Conservation (phyloP, 2,888 invertebrate genomes). For the Endotricha flammealis region DNA sequence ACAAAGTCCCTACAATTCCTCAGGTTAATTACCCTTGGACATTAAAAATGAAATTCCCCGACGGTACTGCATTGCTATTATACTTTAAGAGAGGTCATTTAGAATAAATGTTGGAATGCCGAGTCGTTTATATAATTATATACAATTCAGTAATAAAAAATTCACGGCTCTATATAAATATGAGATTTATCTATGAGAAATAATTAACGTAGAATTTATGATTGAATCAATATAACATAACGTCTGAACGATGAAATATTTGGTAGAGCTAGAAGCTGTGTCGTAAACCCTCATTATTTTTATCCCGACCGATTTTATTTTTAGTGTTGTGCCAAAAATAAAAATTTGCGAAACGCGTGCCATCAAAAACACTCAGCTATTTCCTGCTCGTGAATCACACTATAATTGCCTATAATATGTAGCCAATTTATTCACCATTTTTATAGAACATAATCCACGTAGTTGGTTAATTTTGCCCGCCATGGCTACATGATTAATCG, state of each 20-base stretch:
- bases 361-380: conserved; percentile 24
- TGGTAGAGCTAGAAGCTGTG: too few species aligned
- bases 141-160: too few species aligned
- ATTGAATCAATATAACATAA: too few species aligned
- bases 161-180: too few species aligned
- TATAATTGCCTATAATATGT: conserved; percentile 36
- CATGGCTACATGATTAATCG: conserved; percentile 44
- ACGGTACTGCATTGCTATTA: conserved; percentile 1
- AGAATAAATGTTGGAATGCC: too few species aligned
- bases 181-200: too few species aligned
- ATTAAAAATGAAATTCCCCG: conserved; percentile 7
- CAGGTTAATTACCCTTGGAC: conserved; percentile 15
- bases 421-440: conserved; percentile 43
- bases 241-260: too few species aligned
- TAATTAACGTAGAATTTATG: too few species aligned
- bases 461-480: conserved; percentile 37
- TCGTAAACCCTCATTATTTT: too few species aligned
- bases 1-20: conserved; percentile 14
- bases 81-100: conserved; percentile 1
- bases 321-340: background rate
- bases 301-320: background rate
- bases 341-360: background rate
- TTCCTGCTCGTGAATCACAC: conserved; percentile 38
- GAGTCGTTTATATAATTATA: too few species aligned
- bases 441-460: conserved; percentile 41